Base-by-base conservation (phyloP, 1,140 invertebrate genomes). In the Lepidostoma basale region DNA sequence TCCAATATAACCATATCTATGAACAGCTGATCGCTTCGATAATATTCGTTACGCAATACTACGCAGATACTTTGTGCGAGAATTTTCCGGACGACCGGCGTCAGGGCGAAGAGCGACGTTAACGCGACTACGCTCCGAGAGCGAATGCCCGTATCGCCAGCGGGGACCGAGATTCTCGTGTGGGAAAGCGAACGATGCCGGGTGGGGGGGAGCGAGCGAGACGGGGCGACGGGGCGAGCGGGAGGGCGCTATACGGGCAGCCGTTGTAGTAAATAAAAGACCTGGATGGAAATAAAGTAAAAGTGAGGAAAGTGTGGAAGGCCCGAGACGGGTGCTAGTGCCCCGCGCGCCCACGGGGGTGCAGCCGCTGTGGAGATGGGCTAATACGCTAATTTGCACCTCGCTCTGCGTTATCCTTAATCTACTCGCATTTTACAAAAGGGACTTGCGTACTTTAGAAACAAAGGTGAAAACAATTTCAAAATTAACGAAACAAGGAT, bases 1-100 rank as follows among this genome's bases (percentile, higher is more conserved):
- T 3, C 16, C 14, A 60, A 60, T 42, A 22, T 18, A 42, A 59
- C 18, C 42, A 60, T 62, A 25, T 62, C 28, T 30, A 25, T 6
- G 42, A 62, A 62, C 60, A 62, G 60, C 60, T 62, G 60, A 62
- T 62, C 60, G 42, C 42, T 62, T 62, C 60, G 60, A 62, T 62
- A 62, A 62, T 62, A 62, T 62, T 62, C 30, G 60, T 62, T 62
- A 62, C 60, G 60, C 60, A 62, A 62, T 49, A 47, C 16, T 62
- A 25, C 56, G 36, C 56, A 56, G 52, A 22, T 40, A 59, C 22
- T 59, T n/a, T 59, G n/a, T 49, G 23, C 44, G 40, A 62, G 42
- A 42, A 36, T 56, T 39, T 18, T 22, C 23, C 12, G 25, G 4
- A 33, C 8, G 10, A 56, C 52, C 52, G 52, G 52, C 52, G 52